phyloP scores from a whole-genome alignment of 2,888 invertebrate species.

The Drosophila macrothrix region DNA sequence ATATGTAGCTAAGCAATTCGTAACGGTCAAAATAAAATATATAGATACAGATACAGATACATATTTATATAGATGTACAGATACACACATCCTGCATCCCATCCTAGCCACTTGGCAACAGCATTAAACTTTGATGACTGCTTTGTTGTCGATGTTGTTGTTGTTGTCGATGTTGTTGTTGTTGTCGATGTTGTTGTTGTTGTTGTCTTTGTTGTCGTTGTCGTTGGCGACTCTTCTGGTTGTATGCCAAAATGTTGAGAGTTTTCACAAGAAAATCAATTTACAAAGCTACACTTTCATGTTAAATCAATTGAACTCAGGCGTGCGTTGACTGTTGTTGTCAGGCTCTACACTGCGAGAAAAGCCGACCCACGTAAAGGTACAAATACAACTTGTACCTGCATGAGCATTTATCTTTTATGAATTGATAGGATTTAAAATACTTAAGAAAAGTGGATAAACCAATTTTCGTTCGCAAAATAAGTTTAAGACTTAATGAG shows the following conservation, averaged over 20 bases:
- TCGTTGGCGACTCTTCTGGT: constrained; percentile 38
- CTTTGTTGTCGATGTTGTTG: constrained; percentile 8
- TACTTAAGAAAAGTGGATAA: background rate
- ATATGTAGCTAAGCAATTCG: constrained; percentile 68
- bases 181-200: background rate
- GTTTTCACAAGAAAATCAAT: constrained; percentile 73
- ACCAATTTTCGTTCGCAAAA: background rate
- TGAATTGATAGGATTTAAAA: background rate
- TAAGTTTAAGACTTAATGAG: background rate
- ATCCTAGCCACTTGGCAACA: constrained; percentile 61
- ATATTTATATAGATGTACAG: constrained; percentile 12
- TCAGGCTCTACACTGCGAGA: constrained; percentile 23
- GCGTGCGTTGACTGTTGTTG: constrained; percentile 74
- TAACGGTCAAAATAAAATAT: constrained; percentile 68
- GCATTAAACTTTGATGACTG: constrained; percentile 68
- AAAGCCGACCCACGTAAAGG: background rate
- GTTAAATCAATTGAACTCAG: constrained; percentile 80
- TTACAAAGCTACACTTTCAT: constrained; percentile 78
- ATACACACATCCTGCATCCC: constrained; percentile 11
- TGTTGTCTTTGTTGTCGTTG: constrained; percentile 10
- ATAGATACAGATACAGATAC: constrained; percentile 26
- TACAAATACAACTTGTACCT: background rate
- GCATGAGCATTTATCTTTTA: background rate
- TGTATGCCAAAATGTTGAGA: constrained; percentile 57
- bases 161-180: constrained; percentile 7